Evolutionary conservation across 2,797 vertebrate species (phyloP).

Genomic region (Rhyacichthys aspro): DNA sequence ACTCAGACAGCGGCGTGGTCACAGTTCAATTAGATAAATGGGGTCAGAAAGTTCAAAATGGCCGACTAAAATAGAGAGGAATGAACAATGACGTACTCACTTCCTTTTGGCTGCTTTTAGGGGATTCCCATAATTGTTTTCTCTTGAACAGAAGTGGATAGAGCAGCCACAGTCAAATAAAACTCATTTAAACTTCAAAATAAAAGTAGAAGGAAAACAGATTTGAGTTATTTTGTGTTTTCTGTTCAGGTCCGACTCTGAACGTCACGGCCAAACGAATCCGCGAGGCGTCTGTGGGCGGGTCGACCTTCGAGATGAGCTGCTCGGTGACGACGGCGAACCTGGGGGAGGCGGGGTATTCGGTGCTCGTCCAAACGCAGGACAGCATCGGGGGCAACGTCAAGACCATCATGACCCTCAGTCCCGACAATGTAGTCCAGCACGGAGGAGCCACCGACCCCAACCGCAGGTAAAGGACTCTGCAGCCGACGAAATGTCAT

Average conservation of each 20-base stretch:
- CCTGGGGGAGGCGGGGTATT: constrained; percentile 84
- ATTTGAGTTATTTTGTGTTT: too few species aligned
- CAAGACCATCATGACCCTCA: constrained; percentile 87
- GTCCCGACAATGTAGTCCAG: constrained; percentile 86
- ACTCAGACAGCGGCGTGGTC: neutral
- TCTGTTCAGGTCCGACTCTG: constrained; percentile 81
- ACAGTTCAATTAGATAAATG: neutral
- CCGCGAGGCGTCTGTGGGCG: constrained; percentile 85
- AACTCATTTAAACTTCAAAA: too few species aligned
- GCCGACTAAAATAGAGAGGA: neutral
- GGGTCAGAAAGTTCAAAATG: neutral
- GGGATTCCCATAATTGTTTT: constrained; percentile 16
- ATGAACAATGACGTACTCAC: constrained; percentile 2
- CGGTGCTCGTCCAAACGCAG: constrained; percentile 87
- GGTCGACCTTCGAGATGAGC: constrained; percentile 94
- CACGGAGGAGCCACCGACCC: constrained; percentile 84
- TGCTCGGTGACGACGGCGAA: constrained; percentile 85
- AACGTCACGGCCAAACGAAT: constrained; percentile 82
- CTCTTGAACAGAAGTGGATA: neutral
- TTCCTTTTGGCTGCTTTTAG: constrained; percentile 25
- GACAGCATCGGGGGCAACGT: constrained; percentile 68
- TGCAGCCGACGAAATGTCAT: too few species aligned
- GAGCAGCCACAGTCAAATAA: too few species aligned
- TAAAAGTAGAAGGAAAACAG: too few species aligned
- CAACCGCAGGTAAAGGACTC: constrained; percentile 68